These are phyloP conservation scores for Terebella lapidaria DNA, from an alignment of 2,888 invertebrate genomes.

Conservation along the genomic window DNA sequence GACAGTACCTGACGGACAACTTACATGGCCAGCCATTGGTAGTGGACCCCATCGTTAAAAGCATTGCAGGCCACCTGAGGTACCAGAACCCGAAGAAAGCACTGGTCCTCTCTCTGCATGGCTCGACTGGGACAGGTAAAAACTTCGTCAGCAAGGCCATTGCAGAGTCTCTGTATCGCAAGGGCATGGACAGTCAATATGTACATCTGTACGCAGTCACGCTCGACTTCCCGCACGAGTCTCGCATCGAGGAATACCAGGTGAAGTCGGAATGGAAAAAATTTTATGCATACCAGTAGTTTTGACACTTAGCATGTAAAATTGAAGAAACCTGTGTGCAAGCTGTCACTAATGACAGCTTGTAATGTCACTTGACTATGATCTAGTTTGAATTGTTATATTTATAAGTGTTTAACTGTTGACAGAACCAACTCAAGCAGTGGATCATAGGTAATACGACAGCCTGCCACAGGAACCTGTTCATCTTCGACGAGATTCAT, in stretches of 20 bases:
- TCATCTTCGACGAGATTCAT: slow-evolving; percentile 96
- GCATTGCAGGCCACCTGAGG: slow-evolving; percentile 64
- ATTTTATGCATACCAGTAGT: no score
- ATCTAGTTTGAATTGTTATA: no score
- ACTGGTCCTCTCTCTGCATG: slow-evolving; percentile 87
- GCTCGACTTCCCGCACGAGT: slow-evolving; percentile 69
- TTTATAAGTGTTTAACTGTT: no score
- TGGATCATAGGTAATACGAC: slow-evolving; percentile 61
- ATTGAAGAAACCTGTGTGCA: no score
- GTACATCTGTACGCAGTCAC: slow-evolving; percentile 79
- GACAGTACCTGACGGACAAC: slow-evolving; percentile 32
- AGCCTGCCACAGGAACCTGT: slow-evolving; percentile 72
- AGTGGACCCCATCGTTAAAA: slow-evolving; percentile 63
- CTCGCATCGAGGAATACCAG: slow-evolving; percentile 57
- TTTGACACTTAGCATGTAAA: no score
- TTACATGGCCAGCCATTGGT: slow-evolving; percentile 73
- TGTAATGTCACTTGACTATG: no score
- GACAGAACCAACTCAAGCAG: slow-evolving; percentile 55
- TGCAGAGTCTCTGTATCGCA: slow-evolving; percentile 52
- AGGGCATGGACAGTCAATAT: slow-evolving; percentile 69
- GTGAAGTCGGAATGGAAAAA: no score
- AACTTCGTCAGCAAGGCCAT: slow-evolving; percentile 52
- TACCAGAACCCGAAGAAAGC: slow-evolving; percentile 65
- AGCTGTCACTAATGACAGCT: no score
- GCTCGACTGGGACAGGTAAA: slow-evolving; percentile 70